Evolutionary conservation across 1,140 invertebrate species (phyloP).

Genomic region (Archegozetes longisetosus): DNA sequence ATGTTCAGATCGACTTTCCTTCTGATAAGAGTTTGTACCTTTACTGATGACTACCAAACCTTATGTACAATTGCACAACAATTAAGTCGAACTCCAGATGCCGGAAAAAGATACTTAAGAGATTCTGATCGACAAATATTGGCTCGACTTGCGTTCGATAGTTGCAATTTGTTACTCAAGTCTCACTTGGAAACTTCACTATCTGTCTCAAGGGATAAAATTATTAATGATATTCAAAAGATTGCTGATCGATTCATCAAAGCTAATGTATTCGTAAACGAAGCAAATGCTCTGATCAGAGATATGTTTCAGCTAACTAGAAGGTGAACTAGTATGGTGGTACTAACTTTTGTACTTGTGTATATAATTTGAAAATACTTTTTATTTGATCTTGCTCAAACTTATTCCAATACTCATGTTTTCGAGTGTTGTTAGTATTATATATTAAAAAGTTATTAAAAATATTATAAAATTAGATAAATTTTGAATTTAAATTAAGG

Average conservation of each 20-base stretch:
- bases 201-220: not conserved
- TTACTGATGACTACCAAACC: constrained; percentile 57
- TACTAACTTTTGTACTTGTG: too few species aligned
- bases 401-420: too few species aligned
- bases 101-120: constrained; percentile 40
- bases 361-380: too few species aligned
- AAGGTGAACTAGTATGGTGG: too few species aligned
- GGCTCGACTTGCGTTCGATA: constrained; percentile 7
- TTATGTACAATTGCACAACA: constrained; percentile 63
- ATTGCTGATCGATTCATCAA: not conserved
- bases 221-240: not conserved
- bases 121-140: constrained; percentile 21
- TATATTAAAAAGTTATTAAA: too few species aligned
- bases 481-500: too few species aligned
- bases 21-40: constrained; percentile 58
- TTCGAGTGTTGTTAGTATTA: too few species aligned
- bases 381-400: too few species aligned
- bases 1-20: constrained; percentile 67
- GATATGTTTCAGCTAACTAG: not conserved
- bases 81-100: constrained; percentile 56
- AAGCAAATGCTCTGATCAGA: not conserved
- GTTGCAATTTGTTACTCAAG: not conserved
- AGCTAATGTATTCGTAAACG: not conserved
- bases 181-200: not conserved
- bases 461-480: too few species aligned